A percentile compares a stretch with the other conserved stretches of the same genome.
phyloP scores from a whole-genome alignment of 2,888 invertebrate genomes.

The Tetanocera ferruginea region DNA sequence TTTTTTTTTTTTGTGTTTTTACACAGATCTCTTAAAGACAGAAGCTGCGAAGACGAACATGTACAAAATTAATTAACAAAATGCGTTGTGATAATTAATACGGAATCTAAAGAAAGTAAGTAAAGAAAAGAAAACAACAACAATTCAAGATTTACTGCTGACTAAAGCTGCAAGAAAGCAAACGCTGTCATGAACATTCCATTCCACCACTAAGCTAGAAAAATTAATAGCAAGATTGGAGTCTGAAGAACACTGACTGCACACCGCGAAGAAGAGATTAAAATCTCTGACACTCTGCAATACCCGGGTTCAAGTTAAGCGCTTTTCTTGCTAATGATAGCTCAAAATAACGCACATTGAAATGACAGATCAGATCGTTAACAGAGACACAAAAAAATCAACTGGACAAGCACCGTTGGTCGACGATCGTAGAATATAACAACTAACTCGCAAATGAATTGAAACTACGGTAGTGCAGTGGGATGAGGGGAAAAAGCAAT shows the following conservation, averaged over 20 bases:
- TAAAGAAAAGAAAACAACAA: not conserved
- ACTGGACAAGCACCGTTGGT: slow-evolving; percentile 41
- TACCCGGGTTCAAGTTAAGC: not conserved
- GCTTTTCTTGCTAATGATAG: slow-evolving; percentile 22
- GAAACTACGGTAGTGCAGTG: not conserved
- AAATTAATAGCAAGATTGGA: slow-evolving; percentile 12
- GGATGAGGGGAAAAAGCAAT: not conserved
- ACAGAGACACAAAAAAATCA: slow-evolving; percentile 20
- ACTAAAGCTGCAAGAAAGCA: not conserved
- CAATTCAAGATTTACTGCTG: not conserved
- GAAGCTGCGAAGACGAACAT: slow-evolving; percentile 13
- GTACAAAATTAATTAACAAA: slow-evolving; percentile 45
- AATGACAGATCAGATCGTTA: slow-evolving; percentile 43
- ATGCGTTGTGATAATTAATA: slow-evolving; percentile 41
- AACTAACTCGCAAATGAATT: not conserved
- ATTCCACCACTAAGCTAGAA: slow-evolving; percentile 14
- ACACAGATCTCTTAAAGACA: not conserved
- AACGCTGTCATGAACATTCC: not conserved
- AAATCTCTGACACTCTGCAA: slow-evolving; percentile 3
- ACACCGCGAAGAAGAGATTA: slow-evolving; percentile 6
- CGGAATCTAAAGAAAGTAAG: slow-evolving; percentile 27
- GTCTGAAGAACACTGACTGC: not conserved
- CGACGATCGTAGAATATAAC: not conserved
- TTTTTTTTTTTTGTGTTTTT: not conserved
- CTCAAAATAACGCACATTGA: slow-evolving; percentile 41